Evolutionary conservation across 1,140 invertebrate genomes (phyloP).

Genomic region (Tenebrio molitor): DNA sequence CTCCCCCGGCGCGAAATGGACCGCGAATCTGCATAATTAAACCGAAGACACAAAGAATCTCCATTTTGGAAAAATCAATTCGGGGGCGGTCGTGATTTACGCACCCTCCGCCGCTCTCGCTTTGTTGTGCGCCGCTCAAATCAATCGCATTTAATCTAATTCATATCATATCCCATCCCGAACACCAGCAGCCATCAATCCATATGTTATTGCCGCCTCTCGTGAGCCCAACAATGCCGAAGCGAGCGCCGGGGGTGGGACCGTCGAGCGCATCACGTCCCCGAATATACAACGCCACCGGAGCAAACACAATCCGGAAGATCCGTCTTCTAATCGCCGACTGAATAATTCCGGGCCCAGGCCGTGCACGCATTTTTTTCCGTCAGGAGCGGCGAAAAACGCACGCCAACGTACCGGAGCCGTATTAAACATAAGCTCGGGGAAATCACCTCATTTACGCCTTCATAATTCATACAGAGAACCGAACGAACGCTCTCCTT

Average conservation of each 20-base stretch:
- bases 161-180: conserved; percentile 36
- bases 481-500: not conserved
- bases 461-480: conserved; percentile 34
- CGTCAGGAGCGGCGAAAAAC: not conserved
- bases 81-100: too few species aligned
- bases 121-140: conserved; percentile 28
- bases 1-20: too few species aligned
- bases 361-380: too few species aligned
- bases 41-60: too few species aligned
- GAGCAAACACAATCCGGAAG: too few species aligned
- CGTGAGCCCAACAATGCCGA: conserved; percentile 22
- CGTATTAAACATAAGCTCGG: conserved; percentile 26
- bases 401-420: not conserved
- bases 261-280: conserved; percentile 12
- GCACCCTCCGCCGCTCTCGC: too few species aligned
- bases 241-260: conserved; percentile 9
- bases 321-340: not conserved
- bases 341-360: too few species aligned
- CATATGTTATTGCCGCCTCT: conserved; percentile 28
- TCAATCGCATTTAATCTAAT: conserved; percentile 45
- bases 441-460: conserved; percentile 27
- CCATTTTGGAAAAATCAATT: too few species aligned
- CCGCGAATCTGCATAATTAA: too few species aligned
- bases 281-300: conserved; percentile 12
- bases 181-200: conserved; percentile 35